Evolutionary conservation across 2,797 vertebrate genomes (phyloP).

Genomic region (Lagodon rhomboides): DNA sequence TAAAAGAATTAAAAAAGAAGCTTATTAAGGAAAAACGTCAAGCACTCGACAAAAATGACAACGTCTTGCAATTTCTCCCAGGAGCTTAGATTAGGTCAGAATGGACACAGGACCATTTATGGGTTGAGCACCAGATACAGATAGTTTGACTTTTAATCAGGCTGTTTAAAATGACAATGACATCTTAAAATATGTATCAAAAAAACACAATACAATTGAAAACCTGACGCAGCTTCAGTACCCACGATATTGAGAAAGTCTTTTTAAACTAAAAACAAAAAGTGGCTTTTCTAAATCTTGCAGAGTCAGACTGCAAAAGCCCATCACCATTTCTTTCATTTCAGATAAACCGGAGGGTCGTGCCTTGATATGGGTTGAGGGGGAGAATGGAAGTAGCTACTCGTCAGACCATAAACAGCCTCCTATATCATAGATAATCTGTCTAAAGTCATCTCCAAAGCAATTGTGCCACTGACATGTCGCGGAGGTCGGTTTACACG

Average conservation of each 20-base stretch:
- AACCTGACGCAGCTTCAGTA: neutral
- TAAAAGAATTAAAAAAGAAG: neutral
- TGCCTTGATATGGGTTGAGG: neutral
- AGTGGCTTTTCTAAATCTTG: neutral
- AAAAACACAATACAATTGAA: neutral
- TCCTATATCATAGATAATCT: neutral
- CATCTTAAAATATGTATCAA: neutral
- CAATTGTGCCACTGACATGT: slow-evolving; percentile 14
- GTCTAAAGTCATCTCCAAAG: neutral
- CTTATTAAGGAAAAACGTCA: no score
- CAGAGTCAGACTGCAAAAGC: neutral
- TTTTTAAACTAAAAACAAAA: neutral
- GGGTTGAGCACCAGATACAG: neutral
- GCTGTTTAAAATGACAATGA: neutral
- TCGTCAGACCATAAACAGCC: neutral
- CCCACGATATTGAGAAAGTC: neutral
- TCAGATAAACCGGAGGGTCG: neutral
- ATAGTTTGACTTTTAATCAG: neutral
- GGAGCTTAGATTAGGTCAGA: slow-evolving; percentile 15
- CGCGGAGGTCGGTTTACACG: slow-evolving; percentile 14
- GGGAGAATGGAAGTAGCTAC: neutral
- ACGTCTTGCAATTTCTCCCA: neutral
- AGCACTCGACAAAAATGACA: neutral
- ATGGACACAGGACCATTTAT: slow-evolving; percentile 36
- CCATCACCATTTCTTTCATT: neutral